A percentile compares a stretch with the other conserved stretches of the same genome.
Evolutionary conservation across 2,888 invertebrate genomes (phyloP).

Genomic region (Smittia aterrima): DNA sequence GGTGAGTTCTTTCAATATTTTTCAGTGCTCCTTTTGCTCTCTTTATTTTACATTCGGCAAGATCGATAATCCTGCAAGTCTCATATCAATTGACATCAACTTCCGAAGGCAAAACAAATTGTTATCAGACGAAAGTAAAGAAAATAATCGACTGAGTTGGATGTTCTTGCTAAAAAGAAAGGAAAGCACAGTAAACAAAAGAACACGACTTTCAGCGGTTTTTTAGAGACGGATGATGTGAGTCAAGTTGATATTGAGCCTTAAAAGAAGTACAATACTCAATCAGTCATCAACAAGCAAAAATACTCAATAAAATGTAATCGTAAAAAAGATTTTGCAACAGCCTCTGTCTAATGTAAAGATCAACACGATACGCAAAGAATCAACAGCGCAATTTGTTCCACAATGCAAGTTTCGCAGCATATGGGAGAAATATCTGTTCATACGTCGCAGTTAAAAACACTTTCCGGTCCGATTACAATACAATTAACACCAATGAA

Average conservation of each 20-base stretch:
- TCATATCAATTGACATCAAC: conserved; percentile 50
- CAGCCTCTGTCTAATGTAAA: background rate
- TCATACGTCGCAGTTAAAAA: conserved; percentile 46
- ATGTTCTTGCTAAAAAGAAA: conserved; percentile 56
- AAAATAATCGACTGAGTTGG: conserved; percentile 57
- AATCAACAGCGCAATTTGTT: background rate
- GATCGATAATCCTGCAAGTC: conserved; percentile 47
- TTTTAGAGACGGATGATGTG: conserved; percentile 47
- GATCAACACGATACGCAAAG: background rate
- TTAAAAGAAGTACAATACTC: conserved; percentile 41
- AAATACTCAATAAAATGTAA: conserved; percentile 49
- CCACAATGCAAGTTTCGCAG: conserved; percentile 44
- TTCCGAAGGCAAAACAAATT: conserved; percentile 52
- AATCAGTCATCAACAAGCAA: conserved; percentile 46
- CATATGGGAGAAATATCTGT: conserved; percentile 53
- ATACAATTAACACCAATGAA: conserved; percentile 22
- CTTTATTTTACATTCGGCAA: conserved; percentile 50
- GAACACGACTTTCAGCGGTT: conserved; percentile 23
- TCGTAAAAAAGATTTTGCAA: conserved; percentile 46
- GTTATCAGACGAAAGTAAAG: conserved; percentile 44
- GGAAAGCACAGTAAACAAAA: conserved; percentile 43
- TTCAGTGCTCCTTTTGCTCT: background rate
- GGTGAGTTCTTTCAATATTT: conserved; percentile 46
- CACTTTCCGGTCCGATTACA: background rate
- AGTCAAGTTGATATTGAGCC: conserved; percentile 43